These are phyloP conservation scores for Lampropteryx suffumata DNA, from an alignment of 2,888 invertebrate genomes.

Conservation along the genomic window DNA sequence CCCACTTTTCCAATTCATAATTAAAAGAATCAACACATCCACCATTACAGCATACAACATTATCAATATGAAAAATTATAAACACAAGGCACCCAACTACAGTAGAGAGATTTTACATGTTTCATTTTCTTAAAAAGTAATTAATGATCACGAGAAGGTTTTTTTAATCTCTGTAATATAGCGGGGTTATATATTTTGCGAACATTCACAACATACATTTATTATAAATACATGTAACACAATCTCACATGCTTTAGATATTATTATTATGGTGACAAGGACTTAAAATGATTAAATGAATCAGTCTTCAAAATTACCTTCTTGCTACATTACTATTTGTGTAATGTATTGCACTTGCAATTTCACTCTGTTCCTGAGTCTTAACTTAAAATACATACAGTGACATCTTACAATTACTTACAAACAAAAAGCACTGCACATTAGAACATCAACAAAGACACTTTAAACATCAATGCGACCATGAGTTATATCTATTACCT, in stretches of 20 bases:
- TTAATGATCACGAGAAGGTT: slow-evolving; percentile 36
- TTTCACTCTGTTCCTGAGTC: slow-evolving; percentile 78
- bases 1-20: slow-evolving; percentile 19
- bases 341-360: slow-evolving; percentile 52
- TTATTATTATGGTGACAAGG: slow-evolving; percentile 69
- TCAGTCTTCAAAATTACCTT: slow-evolving; percentile 74
- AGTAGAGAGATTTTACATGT: slow-evolving; percentile 42
- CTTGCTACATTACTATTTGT: slow-evolving; percentile 59
- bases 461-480: slow-evolving; percentile 64
- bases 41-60: slow-evolving; percentile 26
- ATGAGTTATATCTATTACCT: slow-evolving; percentile 43
- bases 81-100: slow-evolving; percentile 33
- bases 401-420: slow-evolving; percentile 67
- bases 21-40: slow-evolving; percentile 12
- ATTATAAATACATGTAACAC: slow-evolving; percentile 63
- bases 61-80: slow-evolving; percentile 32
- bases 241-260: slow-evolving; percentile 48
- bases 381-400: slow-evolving; percentile 62
- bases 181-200: slow-evolving; percentile 36
- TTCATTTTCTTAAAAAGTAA: slow-evolving; percentile 21
- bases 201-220: slow-evolving; percentile 48
- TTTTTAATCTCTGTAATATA: slow-evolving; percentile 54
- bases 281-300: slow-evolving; percentile 79
- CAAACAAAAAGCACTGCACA: slow-evolving; percentile 74
- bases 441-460: slow-evolving; percentile 64